Evolutionary conservation across 1,140 invertebrate genomes (phyloP).

Genomic region (silkworm (Bombyx mori)): DNA sequence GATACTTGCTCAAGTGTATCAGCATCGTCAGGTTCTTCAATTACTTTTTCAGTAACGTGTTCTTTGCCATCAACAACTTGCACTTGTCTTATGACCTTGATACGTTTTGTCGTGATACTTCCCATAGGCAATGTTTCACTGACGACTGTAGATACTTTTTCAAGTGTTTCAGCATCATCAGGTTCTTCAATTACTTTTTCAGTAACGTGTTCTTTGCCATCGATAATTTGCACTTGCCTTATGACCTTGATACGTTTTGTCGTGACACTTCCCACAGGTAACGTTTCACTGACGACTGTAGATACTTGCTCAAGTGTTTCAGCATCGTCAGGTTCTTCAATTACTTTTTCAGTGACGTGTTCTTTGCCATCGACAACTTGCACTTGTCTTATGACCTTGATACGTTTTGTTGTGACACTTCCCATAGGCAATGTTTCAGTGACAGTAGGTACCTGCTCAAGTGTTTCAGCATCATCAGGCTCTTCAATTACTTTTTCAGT

Average conservation of each 20-base stretch:
- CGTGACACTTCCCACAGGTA: slow-evolving; percentile 33
- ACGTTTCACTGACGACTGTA: slow-evolving; percentile 32
- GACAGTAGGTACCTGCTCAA: slow-evolving; percentile 38
- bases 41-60: slow-evolving; percentile 74
- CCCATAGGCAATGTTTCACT: slow-evolving; percentile 8
- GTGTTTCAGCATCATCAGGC: slow-evolving; percentile 72
- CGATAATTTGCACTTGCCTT: slow-evolving; percentile 79
- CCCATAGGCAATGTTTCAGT: slow-evolving; percentile 36
- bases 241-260: slow-evolving; percentile 78
- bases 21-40: slow-evolving; percentile 34
- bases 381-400: slow-evolving; percentile 79
- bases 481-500: slow-evolving; percentile 80
- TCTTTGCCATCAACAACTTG: slow-evolving; percentile 86
- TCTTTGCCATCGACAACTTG: slow-evolving; percentile 86
- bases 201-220: slow-evolving; percentile 82
- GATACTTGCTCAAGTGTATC: slow-evolving; percentile 44
- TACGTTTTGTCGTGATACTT: slow-evolving; percentile 73
- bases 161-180: slow-evolving; percentile 71
- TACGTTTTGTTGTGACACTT: slow-evolving; percentile 71
- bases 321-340: slow-evolving; percentile 80
- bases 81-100: slow-evolving; percentile 80
- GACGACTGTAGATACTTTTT: slow-evolving; percentile 16
- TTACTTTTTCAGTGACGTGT: slow-evolving; percentile 79
- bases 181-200: slow-evolving; percentile 83
- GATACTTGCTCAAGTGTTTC: slow-evolving; percentile 40